These are phyloP conservation scores for Apeltes quadracus DNA, from an alignment of 2,113 vertebrate species.

Conservation along the genomic window DNA sequence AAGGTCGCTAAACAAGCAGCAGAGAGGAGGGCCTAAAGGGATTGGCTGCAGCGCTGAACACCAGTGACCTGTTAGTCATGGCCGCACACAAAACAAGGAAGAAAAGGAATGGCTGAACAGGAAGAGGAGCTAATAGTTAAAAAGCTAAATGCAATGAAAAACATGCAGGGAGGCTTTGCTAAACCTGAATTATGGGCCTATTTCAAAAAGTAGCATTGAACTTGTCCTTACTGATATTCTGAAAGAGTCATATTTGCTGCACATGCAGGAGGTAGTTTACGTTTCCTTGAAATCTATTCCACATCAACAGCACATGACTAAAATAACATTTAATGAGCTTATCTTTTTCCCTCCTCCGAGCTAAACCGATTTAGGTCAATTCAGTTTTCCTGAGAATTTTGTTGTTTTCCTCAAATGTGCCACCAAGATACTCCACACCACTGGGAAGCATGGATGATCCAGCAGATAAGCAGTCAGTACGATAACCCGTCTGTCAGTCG, in stretches of 20 bases:
- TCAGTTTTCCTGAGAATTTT: slow-evolving; percentile 33
- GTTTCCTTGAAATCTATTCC: slow-evolving; percentile 38
- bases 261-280: slow-evolving; percentile 12
- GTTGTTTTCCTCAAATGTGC: slow-evolving; percentile 51
- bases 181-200: not conserved
- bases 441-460: slow-evolving; percentile 9
- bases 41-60: slow-evolving; percentile 70
- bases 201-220: not conserved
- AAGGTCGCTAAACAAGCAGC: slow-evolving; percentile 77
- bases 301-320: slow-evolving; percentile 49
- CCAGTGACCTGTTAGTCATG: slow-evolving; percentile 78
- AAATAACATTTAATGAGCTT: slow-evolving; percentile 67
- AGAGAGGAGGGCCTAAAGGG: slow-evolving; percentile 71
- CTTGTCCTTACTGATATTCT: not conserved
- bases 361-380: slow-evolving; percentile 60
- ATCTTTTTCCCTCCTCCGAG: slow-evolving; percentile 56
- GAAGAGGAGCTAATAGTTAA: not conserved
- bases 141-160: not conserved
- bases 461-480: slow-evolving; percentile 8
- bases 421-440: slow-evolving; percentile 40
- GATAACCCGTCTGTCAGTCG: slow-evolving; percentile 43
- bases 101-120: slow-evolving; percentile 17
- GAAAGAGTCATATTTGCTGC: slow-evolving; percentile 9
- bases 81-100: slow-evolving; percentile 58
- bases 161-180: not conserved